Conservation (phyloP, 2,797 vertebrate genomes). For the Spinus olivaceus region DNA sequence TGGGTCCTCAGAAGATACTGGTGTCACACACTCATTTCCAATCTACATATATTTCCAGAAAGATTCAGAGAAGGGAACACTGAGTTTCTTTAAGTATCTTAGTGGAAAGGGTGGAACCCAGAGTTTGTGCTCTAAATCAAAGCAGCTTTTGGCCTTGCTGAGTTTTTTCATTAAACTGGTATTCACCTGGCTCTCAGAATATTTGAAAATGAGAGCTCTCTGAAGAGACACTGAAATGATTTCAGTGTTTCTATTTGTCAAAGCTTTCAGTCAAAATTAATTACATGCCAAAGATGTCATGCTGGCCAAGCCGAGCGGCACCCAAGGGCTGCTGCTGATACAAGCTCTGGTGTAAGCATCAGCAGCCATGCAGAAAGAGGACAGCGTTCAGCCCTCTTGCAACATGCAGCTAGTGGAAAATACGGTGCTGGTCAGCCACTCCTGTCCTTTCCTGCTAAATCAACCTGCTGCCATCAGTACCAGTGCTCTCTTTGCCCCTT, state of each 20-base stretch:
- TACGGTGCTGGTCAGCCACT: background rate
- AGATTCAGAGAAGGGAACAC: background rate
- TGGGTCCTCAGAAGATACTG: background rate
- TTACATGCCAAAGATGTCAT: background rate
- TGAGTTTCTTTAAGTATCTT: background rate
- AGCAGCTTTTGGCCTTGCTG: background rate
- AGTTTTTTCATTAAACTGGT: background rate
- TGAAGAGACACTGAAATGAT: background rate
- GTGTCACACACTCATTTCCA: background rate
- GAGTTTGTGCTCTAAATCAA: background rate
- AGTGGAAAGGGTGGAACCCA: fast-evolving
- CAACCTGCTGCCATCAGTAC: background rate
- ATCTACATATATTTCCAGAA: background rate
- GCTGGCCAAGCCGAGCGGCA: background rate
- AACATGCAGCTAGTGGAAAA: background rate
- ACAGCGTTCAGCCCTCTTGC: background rate
- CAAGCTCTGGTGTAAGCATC: background rate
- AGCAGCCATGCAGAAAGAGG: background rate
- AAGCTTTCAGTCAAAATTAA: constrained; percentile 35
- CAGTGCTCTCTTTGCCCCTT: background rate
- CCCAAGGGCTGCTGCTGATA: background rate
- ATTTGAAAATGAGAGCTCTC: background rate
- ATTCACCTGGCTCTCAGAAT: background rate
- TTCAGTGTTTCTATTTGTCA: constrained; percentile 6
- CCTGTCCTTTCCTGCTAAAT: background rate